Percentiles rank a stretch among this genome's conserved stretches.
These are phyloP conservation scores for Lycia hirtaria DNA, from an alignment of 2,888 invertebrate species.

Conservation along the genomic window DNA sequence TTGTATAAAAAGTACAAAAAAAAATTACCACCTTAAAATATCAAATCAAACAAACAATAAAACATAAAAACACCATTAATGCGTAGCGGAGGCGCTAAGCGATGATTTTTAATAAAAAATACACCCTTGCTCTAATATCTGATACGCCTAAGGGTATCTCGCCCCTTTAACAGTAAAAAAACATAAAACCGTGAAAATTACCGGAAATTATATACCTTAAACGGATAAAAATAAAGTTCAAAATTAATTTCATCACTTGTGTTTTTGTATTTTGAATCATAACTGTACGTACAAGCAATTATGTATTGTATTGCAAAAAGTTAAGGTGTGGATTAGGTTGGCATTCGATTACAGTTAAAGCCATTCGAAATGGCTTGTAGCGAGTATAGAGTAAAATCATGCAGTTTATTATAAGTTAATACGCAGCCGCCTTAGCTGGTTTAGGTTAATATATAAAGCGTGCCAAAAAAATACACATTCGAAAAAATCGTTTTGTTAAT, in stretches of 20 bases:
- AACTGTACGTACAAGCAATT: background rate
- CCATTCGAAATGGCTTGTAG: conserved; percentile 38
- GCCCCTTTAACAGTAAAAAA: conserved; percentile 28
- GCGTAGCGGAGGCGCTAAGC: conserved; percentile 57
- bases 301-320: fast-evolving
- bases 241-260: background rate
- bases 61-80: conserved; percentile 58
- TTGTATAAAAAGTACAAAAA: background rate
- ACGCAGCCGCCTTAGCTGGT: conserved; percentile 70
- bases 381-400: conserved; percentile 63
- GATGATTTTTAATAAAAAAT: conserved; percentile 80
- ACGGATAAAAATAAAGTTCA: background rate
- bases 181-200: conserved; percentile 10
- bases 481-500: background rate
- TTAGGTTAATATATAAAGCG: conserved; percentile 45
- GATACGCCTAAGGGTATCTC: conserved; percentile 63
- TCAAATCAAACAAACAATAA: conserved; percentile 59
- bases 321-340: background rate
- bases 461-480: conserved; percentile 36
- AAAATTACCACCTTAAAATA: conserved; percentile 29
- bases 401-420: conserved; percentile 83
- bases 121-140: conserved; percentile 72
- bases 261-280: background rate
- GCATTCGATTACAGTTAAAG: conserved; percentile 40
- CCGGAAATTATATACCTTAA: conserved; percentile 19